phyloP scores from a whole-genome alignment of 2,888 invertebrate species.

The Eueremaeus valkanovi region DNA sequence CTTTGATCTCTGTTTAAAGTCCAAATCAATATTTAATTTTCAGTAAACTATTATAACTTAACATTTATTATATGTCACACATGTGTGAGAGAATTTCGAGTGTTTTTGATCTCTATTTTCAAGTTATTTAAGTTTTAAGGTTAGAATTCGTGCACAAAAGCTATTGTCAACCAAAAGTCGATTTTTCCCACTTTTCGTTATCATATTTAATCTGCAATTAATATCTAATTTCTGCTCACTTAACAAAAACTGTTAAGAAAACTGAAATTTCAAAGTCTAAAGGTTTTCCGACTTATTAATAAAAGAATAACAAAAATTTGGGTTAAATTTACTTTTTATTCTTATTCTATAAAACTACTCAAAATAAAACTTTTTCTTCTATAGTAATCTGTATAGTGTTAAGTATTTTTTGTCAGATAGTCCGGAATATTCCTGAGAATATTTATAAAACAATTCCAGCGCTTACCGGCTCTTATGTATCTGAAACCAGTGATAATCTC shows the following conservation, averaged over 20 bases:
- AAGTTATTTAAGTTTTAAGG: background rate
- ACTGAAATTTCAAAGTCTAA: too few relatives aligned
- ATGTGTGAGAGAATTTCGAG: too few relatives aligned
- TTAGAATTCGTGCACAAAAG: background rate
- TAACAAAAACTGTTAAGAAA: background rate
- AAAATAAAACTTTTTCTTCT: background rate
- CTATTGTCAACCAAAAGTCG: background rate
- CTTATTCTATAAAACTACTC: background rate
- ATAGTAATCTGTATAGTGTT: background rate
- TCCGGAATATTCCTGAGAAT: too few relatives aligned
- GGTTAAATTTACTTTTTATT: background rate
- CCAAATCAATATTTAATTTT: background rate
- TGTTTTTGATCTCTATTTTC: background rate
- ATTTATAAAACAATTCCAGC: too few relatives aligned
- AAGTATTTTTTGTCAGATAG: background rate
- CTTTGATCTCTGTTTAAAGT: conserved; percentile 1
- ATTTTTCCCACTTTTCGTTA: background rate
- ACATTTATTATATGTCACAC: too few relatives aligned
- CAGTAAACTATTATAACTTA: background rate
- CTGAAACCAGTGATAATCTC: too few relatives aligned
- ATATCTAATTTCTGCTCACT: background rate
- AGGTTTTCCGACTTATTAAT: too few relatives aligned
- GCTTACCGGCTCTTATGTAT: too few relatives aligned
- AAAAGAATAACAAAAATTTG: background rate
- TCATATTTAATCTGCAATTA: background rate